Conservation (phyloP, 2,797 vertebrate genomes). For the Tokudaia tokunoshimensis region DNA sequence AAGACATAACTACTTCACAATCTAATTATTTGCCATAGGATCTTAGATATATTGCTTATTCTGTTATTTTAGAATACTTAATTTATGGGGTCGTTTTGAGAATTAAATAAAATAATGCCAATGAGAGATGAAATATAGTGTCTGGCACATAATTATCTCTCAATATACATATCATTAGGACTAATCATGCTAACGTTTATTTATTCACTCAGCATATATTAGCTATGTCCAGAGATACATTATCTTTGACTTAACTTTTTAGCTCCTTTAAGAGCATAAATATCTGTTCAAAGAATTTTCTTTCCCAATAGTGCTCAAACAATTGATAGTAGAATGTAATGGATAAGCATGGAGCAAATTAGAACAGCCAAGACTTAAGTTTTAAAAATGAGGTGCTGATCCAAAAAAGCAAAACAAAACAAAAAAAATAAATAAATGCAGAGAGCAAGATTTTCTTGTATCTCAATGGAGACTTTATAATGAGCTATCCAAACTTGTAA, state of each 20-base stretch:
- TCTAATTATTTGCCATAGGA: not conserved
- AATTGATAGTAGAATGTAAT: not conserved
- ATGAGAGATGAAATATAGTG: not conserved
- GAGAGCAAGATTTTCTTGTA: slow-evolving; percentile 42
- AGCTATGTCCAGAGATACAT: not conserved
- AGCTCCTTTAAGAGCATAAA: slow-evolving; percentile 15
- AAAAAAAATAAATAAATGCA: slow-evolving; percentile 44
- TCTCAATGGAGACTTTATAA: slow-evolving; percentile 67
- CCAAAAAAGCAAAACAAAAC: not conserved
- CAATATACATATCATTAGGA: not conserved
- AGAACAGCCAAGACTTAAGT: slow-evolving; percentile 55
- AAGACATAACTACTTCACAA: not conserved
- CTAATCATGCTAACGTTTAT: not conserved
- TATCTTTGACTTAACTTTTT: not conserved
- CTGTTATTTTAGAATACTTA: not conserved
- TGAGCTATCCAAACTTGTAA: slow-evolving; percentile 67
- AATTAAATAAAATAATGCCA: not conserved
- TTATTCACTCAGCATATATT: not conserved
- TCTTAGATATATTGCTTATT: not conserved
- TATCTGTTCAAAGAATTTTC: slow-evolving; percentile 27
- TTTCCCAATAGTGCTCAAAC: slow-evolving; percentile 12
- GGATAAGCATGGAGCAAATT: slow-evolving; percentile 59
- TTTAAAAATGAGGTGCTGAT: slow-evolving; percentile 60
- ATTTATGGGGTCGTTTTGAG: not conserved
- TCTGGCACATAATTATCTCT: not conserved